Conservation (phyloP, 2,888 invertebrate genomes). For the Deroplatys truncata region DNA sequence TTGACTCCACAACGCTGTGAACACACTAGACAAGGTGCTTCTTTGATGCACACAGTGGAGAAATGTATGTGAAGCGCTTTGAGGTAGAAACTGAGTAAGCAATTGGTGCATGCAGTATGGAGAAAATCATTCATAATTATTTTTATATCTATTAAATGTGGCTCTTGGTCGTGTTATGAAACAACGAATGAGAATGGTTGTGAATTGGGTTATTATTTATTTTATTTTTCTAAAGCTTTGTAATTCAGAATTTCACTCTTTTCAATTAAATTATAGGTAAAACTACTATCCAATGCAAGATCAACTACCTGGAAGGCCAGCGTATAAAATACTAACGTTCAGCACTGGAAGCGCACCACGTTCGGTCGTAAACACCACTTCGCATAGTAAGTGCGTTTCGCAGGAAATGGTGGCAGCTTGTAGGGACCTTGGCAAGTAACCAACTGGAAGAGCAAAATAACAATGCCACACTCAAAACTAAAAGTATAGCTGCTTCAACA, state of each 20-base stretch:
- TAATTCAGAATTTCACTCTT: no score
- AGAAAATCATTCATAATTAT: background rate
- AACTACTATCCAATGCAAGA: background rate
- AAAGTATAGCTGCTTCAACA: no score
- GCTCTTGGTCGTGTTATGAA: background rate
- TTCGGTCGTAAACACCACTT: no score
- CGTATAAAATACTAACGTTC: background rate
- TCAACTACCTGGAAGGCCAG: background rate
- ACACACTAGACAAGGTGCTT: background rate
- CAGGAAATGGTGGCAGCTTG: no score
- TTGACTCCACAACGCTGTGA: background rate
- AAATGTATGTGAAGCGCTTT: background rate
- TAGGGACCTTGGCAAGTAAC: no score
- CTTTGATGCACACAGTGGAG: background rate
- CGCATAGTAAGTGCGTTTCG: no score
- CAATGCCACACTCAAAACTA: no score
- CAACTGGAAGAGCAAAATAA: no score
- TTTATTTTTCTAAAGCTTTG: background rate
- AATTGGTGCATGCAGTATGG: background rate
- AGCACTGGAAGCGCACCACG: no score
- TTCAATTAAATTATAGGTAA: background rate
- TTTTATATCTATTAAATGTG: background rate
- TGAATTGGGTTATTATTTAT: background rate
- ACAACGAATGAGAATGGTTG: background rate
- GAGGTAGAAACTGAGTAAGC: background rate